Percentiles rank a stretch among this genome's conserved stretches.
Evolutionary conservation across 2,113 vertebrate genomes (phyloP).

Genomic region (Cepphus grylle): DNA sequence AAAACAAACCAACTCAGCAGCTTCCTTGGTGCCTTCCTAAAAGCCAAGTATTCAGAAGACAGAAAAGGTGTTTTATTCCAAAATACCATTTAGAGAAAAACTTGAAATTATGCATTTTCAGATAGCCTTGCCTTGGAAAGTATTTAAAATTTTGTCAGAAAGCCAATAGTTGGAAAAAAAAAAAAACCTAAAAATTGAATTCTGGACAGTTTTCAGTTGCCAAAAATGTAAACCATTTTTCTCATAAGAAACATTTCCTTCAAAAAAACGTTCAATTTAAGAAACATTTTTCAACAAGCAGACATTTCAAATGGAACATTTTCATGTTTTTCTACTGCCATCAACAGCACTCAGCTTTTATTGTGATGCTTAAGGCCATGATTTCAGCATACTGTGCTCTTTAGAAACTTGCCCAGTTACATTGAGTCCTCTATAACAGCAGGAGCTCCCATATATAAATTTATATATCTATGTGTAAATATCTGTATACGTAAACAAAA

Average conservation of each 20-base stretch:
- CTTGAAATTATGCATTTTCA: not conserved
- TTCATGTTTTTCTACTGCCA: constrained; percentile 41
- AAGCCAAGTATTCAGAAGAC: not conserved
- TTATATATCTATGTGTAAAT: not conserved
- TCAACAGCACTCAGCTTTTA: constrained; percentile 55
- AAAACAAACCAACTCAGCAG: not conserved
- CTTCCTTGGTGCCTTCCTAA: not conserved
- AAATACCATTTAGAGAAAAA: not conserved
- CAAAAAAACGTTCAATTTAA: constrained; percentile 25
- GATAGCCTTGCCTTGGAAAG: not conserved
- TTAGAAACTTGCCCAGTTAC: constrained; percentile 23
- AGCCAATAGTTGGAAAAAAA: not conserved
- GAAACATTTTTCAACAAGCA: constrained; percentile 35
- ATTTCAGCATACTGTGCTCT: constrained; percentile 44
- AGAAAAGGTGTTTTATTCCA: not conserved
- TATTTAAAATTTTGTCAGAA: constrained; percentile 24
- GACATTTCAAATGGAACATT: constrained; percentile 49
- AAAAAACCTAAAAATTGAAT: not conserved
- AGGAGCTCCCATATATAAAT: constrained; percentile 2
- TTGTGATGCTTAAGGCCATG: constrained; percentile 39
- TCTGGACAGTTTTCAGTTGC: not conserved
- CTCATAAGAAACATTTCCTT: constrained; percentile 15
- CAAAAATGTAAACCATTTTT: constrained; percentile 45
- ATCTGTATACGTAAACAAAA: not conserved
- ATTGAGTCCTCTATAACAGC: not conserved